Evolutionary conservation across 1,140 invertebrate species (phyloP).

Genomic region (Portunus trituberculatus): DNA sequence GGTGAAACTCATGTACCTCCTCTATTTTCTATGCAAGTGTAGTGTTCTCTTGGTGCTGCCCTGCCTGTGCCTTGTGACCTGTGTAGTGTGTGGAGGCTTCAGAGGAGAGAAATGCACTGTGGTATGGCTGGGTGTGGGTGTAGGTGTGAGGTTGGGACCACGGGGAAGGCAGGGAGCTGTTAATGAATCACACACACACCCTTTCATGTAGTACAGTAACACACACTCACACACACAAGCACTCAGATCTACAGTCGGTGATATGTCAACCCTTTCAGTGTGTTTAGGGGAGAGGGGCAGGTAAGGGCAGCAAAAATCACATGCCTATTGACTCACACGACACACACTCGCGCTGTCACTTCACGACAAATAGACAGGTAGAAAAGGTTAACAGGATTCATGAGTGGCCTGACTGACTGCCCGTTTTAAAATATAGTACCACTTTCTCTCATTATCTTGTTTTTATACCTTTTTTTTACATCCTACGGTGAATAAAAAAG

Average conservation of each 20-base stretch:
- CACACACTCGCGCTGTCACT: neutral
- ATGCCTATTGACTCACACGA: neutral
- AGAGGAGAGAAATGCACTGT: too few relatives aligned
- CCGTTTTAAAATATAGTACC: neutral
- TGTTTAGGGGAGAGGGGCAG: neutral
- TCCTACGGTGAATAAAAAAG: conserved; percentile 6
- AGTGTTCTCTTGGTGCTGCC: too few relatives aligned
- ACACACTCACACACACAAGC: neutral
- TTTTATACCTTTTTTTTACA: neutral
- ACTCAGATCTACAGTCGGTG: neutral
- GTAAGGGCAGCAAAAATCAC: neutral
- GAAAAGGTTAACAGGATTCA: neutral
- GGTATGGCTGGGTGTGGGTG: too few relatives aligned
- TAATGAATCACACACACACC: too few relatives aligned
- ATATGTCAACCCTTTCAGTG: neutral
- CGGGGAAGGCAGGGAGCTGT: too few relatives aligned
- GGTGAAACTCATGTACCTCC: too few relatives aligned
- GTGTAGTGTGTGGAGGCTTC: too few relatives aligned
- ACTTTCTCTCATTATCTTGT: neutral
- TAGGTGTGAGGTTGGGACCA: too few relatives aligned
- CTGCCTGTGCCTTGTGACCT: too few relatives aligned
- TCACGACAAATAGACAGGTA: neutral
- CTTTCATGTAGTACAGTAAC: too few relatives aligned
- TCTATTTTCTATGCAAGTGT: too few relatives aligned
- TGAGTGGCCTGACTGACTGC: neutral